A percentile compares a stretch with the other conserved stretches of the same genome.
Evolutionary conservation across 1,140 invertebrate species (phyloP).

Genomic region (Melipona quadrifasciata): DNA sequence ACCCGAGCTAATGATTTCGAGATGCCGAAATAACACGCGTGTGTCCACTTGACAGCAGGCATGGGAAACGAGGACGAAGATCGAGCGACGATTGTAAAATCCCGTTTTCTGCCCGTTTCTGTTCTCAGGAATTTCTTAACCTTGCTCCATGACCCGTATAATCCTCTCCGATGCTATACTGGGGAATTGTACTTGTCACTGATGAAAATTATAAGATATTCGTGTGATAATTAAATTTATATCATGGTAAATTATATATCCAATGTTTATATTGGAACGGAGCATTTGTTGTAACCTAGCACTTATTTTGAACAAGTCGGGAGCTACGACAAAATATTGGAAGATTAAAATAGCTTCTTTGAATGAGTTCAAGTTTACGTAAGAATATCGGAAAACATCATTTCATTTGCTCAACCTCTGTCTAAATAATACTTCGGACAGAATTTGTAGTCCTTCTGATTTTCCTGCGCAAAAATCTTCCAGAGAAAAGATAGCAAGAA

Average conservation of each 20-base stretch:
- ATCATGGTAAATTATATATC: no score
- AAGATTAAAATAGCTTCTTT: no score
- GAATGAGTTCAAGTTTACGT: neutral
- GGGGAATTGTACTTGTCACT: neutral
- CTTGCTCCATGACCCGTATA: neutral
- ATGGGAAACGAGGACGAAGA: neutral
- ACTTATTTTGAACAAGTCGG: no score
- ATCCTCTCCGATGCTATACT: neutral
- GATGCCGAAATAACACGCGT: slow-evolving; percentile 32
- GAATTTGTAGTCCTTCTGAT: no score
- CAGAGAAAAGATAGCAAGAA: no score
- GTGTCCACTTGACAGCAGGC: neutral
- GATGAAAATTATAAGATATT: neutral
- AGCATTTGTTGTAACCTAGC: no score
- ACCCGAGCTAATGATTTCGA: slow-evolving; percentile 24
- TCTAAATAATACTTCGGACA: no score
- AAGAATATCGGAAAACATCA: neutral
- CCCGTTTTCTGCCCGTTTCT: neutral
- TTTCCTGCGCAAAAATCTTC: no score
- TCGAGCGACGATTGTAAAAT: neutral
- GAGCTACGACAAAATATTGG: no score
- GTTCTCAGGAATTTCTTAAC: neutral
- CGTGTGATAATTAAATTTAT: no score
- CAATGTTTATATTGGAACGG: no score
- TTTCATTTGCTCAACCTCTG: neutral